These are phyloP conservation scores for Gambelia wislizenii DNA, from an alignment of 2,797 vertebrate genomes.

Conservation along the genomic window DNA sequence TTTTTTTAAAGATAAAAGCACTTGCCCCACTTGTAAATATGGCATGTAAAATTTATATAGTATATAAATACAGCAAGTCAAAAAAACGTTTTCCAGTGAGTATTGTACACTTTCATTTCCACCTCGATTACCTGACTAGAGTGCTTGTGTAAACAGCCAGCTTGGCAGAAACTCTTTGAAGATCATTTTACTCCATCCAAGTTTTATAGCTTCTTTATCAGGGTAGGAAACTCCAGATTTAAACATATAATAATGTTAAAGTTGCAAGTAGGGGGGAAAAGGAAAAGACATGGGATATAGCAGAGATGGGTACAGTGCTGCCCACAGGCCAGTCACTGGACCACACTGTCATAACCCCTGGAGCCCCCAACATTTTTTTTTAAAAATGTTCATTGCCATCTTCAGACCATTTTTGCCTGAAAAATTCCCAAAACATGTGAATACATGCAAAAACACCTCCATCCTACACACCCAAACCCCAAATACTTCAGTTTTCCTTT, in stretches of 20 bases:
- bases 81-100: constrained; percentile 68
- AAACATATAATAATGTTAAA: not conserved
- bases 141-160: constrained; percentile 37
- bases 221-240: not conserved
- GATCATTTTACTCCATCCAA: not conserved
- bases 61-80: constrained; percentile 87
- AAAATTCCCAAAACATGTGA: too few relatives aligned
- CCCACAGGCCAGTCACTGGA: too few relatives aligned
- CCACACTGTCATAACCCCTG: too few relatives aligned
- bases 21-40: constrained; percentile 89
- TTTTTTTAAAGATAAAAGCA: constrained; percentile 86
- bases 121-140: not conserved
- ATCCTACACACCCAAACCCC: too few relatives aligned
- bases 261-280: not conserved
- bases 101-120: constrained; percentile 12
- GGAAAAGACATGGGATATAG: not conserved
- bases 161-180: not conserved
- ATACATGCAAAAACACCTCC: too few relatives aligned
- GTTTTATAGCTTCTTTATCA: not conserved
- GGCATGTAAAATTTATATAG: constrained; percentile 98
- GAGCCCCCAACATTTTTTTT: too few relatives aligned
- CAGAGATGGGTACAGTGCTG: too few relatives aligned
- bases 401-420: too few relatives aligned
- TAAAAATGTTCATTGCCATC: too few relatives aligned
- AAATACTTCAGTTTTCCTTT: too few relatives aligned